Base-by-base conservation (phyloP, 1,140 invertebrate species). In the Cyclargus thomasi region DNA sequence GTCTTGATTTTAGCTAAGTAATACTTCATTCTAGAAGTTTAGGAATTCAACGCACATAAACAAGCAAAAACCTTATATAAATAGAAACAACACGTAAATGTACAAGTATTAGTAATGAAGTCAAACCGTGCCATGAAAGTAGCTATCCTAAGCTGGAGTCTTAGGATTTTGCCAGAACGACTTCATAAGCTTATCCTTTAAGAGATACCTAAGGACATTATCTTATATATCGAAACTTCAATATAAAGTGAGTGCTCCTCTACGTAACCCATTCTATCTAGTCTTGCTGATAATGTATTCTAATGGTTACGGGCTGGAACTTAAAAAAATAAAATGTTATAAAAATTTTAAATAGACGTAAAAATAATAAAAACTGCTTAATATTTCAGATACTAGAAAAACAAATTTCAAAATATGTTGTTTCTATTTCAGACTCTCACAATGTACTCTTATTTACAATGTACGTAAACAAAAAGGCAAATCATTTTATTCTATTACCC, bases 401-500 rank as follows among this genome's bases (percentile, higher is more conserved):
- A n/a, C n/a, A n/a, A n/a, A n/a, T n/a, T n/a, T n/a, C n/a, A n/a
- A n/a, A n/a, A n/a, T n/a, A n/a, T n/a, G n/a, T n/a, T n/a, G n/a
- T n/a, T n/a, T n/a, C n/a, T n/a, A n/a, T n/a, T n/a, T n/a, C n/a
- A n/a, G n/a, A n/a, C n/a, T n/a, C n/a, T n/a, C n/a, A 21, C 55
- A 18, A 59, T 20, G 55, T 59, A 20, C 8, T 11, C n/a, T n/a
- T n/a, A n/a, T n/a, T n/a, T n/a, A n/a, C n/a, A n/a, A n/a, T 20
- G 7, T 83, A 59, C 17, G 55, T 59, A 59, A 11, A 59, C 20
- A 59, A 59, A 59, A 57, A 59, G 11, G 18, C 55, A 2, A 59
- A 59, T 86, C 85, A 82, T 82, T 78, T 83, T 81, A 85, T 86
- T 86, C 77, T 71, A 86, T 80, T 75, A 79, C 74, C 72, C 70